phyloP scores from a whole-genome alignment of 2,113 vertebrate genomes.

The Corvus cornix region DNA sequence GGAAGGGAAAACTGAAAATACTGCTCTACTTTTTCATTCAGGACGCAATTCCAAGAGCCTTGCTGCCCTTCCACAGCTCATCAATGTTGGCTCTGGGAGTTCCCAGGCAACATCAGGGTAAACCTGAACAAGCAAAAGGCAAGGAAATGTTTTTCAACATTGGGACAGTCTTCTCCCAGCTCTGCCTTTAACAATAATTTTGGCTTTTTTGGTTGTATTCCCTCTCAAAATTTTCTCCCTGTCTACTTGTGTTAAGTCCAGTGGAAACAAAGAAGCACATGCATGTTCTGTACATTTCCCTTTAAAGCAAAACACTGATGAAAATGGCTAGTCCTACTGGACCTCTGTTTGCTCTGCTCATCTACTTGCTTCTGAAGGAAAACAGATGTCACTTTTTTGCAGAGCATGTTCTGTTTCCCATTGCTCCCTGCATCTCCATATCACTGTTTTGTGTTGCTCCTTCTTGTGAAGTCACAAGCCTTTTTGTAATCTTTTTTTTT shows the following conservation, averaged over 20 bases:
- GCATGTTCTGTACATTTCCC: rapidly evolving
- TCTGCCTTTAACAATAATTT: not conserved
- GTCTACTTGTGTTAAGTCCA: not conserved
- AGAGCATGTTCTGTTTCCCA: not conserved
- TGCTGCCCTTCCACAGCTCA: not conserved
- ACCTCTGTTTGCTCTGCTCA: not conserved
- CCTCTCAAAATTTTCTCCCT: not conserved
- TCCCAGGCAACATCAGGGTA: rapidly evolving
- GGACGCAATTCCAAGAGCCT: rapidly evolving
- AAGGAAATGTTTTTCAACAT: not conserved
- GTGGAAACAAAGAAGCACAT: not conserved
- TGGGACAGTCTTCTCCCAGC: not conserved
- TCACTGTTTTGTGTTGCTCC: not conserved
- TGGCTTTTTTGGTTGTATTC: not conserved
- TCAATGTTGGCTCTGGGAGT: not conserved
- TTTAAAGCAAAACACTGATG: not conserved
- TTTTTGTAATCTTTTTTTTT: not conserved
- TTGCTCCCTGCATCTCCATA: not conserved
- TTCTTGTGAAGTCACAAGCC: not conserved
- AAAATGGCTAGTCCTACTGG: not conserved
- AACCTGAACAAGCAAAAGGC: not conserved
- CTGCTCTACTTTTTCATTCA: not conserved
- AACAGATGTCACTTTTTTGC: not conserved
- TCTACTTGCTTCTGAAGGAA: not conserved
- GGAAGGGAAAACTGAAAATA: not conserved